These are phyloP conservation scores for Watsonalla cultraria DNA, from an alignment of 2,888 invertebrate genomes.

Conservation along the genomic window DNA sequence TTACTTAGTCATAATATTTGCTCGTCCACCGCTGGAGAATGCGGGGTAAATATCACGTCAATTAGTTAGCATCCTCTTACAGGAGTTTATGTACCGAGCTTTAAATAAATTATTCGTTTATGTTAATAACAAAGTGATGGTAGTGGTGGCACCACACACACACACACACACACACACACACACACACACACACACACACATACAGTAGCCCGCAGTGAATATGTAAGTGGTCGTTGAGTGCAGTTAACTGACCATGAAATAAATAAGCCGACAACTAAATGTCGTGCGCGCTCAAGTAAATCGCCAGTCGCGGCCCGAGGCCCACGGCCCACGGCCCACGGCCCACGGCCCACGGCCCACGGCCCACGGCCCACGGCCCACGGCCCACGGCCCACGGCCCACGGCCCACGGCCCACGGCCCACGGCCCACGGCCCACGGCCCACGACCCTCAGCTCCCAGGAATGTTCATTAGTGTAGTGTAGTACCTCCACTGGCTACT, in stretches of 20 bases:
- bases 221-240: background rate
- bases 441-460: background rate
- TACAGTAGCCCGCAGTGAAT: background rate
- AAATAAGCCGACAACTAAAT: background rate
- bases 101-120: too few species aligned
- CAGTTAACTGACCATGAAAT: background rate
- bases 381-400: background rate
- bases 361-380: background rate
- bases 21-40: too few species aligned
- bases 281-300: background rate
- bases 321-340: background rate
- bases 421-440: background rate
- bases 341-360: background rate
- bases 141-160: too few species aligned
- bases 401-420: background rate
- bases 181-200: too few species aligned
- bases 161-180: too few species aligned
- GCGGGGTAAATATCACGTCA: too few species aligned
- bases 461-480: background rate
- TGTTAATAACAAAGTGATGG: too few species aligned
- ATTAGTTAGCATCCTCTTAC: too few species aligned
- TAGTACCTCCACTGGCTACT: too few species aligned
- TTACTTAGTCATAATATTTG: too few species aligned
- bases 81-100: too few species aligned
- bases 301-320: background rate